Percentiles rank a stretch among this genome's conserved stretches.
Evolutionary conservation across 2,888 invertebrate genomes (phyloP).

Genomic region (Watsonalla cultraria): DNA sequence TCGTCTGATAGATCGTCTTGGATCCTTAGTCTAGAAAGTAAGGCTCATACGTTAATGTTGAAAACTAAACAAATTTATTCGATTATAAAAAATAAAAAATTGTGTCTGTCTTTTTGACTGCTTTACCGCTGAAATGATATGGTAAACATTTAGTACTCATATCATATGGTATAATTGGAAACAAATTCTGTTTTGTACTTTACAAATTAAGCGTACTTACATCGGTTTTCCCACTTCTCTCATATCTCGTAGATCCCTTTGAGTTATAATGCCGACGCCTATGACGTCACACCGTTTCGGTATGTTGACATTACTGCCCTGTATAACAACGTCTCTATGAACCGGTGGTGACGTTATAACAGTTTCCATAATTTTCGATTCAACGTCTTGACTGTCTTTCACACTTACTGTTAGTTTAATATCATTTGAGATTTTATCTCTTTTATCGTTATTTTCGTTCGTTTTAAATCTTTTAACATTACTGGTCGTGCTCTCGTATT

Average conservation of each 20-base stretch:
- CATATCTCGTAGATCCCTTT: conserved; percentile 39
- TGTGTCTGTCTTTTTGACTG: too few species aligned
- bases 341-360: conserved; percentile 25
- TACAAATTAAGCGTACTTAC: conserved; percentile 37
- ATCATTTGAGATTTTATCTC: conserved; percentile 27
- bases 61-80: too few species aligned
- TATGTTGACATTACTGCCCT: conserved; percentile 41
- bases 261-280: conserved; percentile 53
- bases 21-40: conserved; percentile 35
- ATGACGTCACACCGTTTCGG: conserved; percentile 48
- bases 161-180: too few species aligned
- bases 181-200: too few species aligned
- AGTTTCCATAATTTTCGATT: conserved; percentile 33
- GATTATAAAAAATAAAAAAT: too few species aligned
- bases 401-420: conserved; percentile 36
- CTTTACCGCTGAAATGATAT: too few species aligned
- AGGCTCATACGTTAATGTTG: neutral
- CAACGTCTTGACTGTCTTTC: conserved; percentile 27
- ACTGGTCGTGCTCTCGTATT: conserved; percentile 47
- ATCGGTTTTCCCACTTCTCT: conserved; percentile 39
- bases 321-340: conserved; percentile 42
- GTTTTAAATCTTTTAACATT: conserved; percentile 27
- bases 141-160: too few species aligned
- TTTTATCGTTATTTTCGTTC: conserved; percentile 19
- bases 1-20: conserved; percentile 40